Percentiles rank a stretch among this genome's conserved stretches.
Conservation (phyloP, 2,888 invertebrate genomes). For the Autographa gamma region DNA sequence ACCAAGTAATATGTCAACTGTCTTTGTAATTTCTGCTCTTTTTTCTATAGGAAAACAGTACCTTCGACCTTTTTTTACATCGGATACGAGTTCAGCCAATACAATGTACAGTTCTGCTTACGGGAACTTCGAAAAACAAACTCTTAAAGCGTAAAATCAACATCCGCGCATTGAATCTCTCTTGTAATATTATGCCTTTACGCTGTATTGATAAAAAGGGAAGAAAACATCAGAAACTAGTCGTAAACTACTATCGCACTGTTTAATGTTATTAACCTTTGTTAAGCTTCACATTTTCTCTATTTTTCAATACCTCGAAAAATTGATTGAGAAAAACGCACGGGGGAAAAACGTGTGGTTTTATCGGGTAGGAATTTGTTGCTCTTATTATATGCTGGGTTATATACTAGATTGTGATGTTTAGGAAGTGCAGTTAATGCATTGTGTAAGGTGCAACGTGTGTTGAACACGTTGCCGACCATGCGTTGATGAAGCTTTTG, state of each 20-base stretch:
- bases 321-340: slow-evolving; percentile 15
- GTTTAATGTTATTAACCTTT: slow-evolving; percentile 27
- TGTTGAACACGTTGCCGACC: slow-evolving; percentile 6
- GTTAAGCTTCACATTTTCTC: slow-evolving; percentile 34
- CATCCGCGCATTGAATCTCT: slow-evolving; percentile 42
- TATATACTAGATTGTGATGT: slow-evolving; percentile 14
- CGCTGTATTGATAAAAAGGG: slow-evolving; percentile 18
- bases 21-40: not conserved
- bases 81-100: not conserved
- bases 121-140: not conserved
- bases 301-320: slow-evolving; percentile 40
- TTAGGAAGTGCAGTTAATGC: slow-evolving; percentile 16
- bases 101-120: slow-evolving; percentile 1
- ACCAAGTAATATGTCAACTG: too few species aligned
- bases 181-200: slow-evolving; percentile 41
- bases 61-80: not conserved
- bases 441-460: slow-evolving; percentile 1
- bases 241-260: slow-evolving; percentile 36
- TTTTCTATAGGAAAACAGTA: not conserved
- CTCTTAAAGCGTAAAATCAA: slow-evolving; percentile 11
- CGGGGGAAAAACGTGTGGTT: slow-evolving; percentile 13
- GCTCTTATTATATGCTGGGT: slow-evolving; percentile 11
- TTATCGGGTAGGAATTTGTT: slow-evolving; percentile 32
- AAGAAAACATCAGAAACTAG: slow-evolving; percentile 13
- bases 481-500: slow-evolving; percentile 13